Evolutionary conservation across 2,888 invertebrate species (phyloP), one percentile per base, ranked within the genome.

Genomic region (Xanthorhoe spadicearia): DNA sequence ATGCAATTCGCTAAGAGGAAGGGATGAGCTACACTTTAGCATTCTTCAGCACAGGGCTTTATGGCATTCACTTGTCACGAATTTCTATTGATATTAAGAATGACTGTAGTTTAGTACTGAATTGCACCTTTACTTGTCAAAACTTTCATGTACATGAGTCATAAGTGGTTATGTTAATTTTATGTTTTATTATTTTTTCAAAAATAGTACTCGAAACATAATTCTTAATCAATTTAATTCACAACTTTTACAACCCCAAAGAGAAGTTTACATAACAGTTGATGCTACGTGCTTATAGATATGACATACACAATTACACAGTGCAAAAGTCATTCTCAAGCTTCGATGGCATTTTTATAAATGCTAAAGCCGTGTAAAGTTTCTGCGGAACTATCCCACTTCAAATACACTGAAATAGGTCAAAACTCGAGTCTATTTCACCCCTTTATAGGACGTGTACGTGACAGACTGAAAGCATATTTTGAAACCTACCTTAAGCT

Each of bases 401-500:
- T 46, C 46, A 15, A 55, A 55, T 46, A 46, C 46, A 19, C 54
- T 46, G 15, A 56, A 43, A 43, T 59, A 52, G 51, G 59, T 59
- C 51, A 38, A 43, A 59, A 23, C 51, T 38, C 51, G 19, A 52
- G 2, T 38, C 46, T 23, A 23, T 56, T 43, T 43, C 38, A 43
- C 38, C 38, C 38, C 38, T 13, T 43, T 13, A 43, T 46, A 46
- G 23, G 19, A 46, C 52, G 32, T 15, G 52, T 52, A 52, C 46
- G 55, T 56, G 19, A 56, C 55, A 13, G 23, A 46, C 23, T 15
- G 15, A 23, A 46, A 55, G 10, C 43, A 56, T 19, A 38, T 56
- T 46, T 56, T 43, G 38, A 13, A 38, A 17, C 35, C 4, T 56
- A 32, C 52, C 72, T 54, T 49, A 56, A 55, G 23, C 35, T 15